phyloP scores from a whole-genome alignment of 2,888 invertebrate genomes.

The Nomada fucata region DNA sequence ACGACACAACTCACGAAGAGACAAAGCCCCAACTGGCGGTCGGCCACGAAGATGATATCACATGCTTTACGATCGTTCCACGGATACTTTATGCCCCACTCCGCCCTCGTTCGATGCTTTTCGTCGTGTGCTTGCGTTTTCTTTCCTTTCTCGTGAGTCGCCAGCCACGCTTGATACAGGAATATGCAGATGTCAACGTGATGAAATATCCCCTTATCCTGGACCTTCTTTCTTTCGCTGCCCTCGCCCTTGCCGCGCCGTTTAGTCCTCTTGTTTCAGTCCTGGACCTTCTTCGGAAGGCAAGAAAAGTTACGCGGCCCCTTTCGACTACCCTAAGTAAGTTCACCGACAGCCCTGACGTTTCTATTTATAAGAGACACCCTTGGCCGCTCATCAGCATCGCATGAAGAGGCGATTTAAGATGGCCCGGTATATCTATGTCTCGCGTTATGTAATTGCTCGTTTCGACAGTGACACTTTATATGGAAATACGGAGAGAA shows the following conservation, averaged over 20 bases:
- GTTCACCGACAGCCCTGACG: conserved; percentile 24
- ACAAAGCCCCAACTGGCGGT: conserved; percentile 76
- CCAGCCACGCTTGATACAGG: conserved; percentile 67
- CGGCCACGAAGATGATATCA: conserved; percentile 79
- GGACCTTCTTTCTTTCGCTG: conserved; percentile 41
- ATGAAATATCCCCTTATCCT: conserved; percentile 73
- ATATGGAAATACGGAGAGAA: conserved; percentile 4
- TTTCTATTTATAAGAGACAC: conserved; percentile 50
- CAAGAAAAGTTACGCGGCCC: conserved; percentile 38
- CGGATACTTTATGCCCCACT: conserved; percentile 78
- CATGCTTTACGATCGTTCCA: conserved; percentile 79
- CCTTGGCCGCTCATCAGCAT: neutral
- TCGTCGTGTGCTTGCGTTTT: conserved; percentile 68
- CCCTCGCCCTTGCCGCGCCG: conserved; percentile 46
- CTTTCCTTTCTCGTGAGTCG: conserved; percentile 64
- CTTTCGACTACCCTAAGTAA: conserved; percentile 7
- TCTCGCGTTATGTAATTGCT: conserved; percentile 28
- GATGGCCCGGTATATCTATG: neutral
- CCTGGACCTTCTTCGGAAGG: conserved; percentile 15
- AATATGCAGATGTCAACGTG: conserved; percentile 75
- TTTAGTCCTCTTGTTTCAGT: conserved; percentile 33
- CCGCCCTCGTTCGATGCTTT: conserved; percentile 62
- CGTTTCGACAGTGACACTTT: conserved; percentile 11
- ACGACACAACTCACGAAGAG: conserved; percentile 76
- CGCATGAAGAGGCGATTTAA: neutral